Evolutionary conservation across 1,140 invertebrate genomes (phyloP), one percentile per base, ranked within the genome.

Genomic region (Saccostrea echinata): DNA sequence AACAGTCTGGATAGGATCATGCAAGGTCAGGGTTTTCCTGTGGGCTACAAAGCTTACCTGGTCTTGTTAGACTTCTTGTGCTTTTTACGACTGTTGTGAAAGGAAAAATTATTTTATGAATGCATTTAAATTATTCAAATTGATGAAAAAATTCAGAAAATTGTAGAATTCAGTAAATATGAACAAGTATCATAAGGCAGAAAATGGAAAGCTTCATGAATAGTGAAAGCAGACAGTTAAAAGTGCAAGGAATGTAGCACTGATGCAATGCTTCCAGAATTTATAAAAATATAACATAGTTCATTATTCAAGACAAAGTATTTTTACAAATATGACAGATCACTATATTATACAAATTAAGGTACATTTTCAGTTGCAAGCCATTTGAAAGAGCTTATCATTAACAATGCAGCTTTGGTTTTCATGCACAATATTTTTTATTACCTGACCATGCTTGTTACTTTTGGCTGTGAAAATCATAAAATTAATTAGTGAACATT

Each of bases 381-480:
- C 27, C 68, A 76, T 24, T 76, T 30, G 27, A 76, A 33, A 27
- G 33, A 76, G 68, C 68, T 76, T 76, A 13, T n/a, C n/a, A 0
- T 61, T 61, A 21, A 61, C 55, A 57, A 57, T 57, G 55, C 55
- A 61, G 55, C 55, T 61, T 61, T 76, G 33, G 68, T 30, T 27
- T 30, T 76, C 68, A 76, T 76, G 68, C 68, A 33, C 27, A 33
- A 30, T 33, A 11, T 76, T 71, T 30, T 71, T 71, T 76, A 30
- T 76, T 76, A 76, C 68, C 68, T 76, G 68, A 76, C 24, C 68
- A 76, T 76, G 68, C 68, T 76, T 76, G 24, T 64, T 64, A 64
- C 57, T 76, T 33, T 3, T 16, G 27, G 68, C 68, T 76, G 68
- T 76, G 68, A 76, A 76, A 76, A 76, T 76, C 27, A 76, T 27